A percentile compares a stretch with the other conserved stretches of the same genome.
Evolutionary conservation across 2,113 vertebrate species (phyloP).

Genomic region (Chamaetylas fuelleborni): DNA sequence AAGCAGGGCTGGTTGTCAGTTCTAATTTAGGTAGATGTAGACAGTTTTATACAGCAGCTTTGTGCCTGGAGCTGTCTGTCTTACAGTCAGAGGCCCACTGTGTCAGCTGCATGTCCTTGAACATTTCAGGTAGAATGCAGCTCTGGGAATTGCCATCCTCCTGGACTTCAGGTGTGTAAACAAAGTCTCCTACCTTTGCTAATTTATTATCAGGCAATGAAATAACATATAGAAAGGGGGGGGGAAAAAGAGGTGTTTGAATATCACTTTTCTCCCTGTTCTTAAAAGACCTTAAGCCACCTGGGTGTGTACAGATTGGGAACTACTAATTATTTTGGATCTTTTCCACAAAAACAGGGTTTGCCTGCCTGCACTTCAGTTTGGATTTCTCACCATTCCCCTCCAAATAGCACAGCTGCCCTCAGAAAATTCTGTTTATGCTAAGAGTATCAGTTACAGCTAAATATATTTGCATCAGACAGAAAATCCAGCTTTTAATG

Average conservation of each 20-base stretch:
- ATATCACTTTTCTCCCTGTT: neutral
- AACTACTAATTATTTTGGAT: neutral
- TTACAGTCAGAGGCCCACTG: conserved; percentile 69
- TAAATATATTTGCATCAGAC: neutral
- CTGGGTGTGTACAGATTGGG: neutral
- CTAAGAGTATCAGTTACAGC: neutral
- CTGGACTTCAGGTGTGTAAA: conserved; percentile 63
- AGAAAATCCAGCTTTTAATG: neutral
- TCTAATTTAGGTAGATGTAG: conserved; percentile 78
- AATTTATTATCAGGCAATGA: conserved; percentile 47
- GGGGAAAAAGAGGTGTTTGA: neutral
- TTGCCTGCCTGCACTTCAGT: neutral
- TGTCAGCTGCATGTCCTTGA: conserved; percentile 81
- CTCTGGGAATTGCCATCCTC: conserved; percentile 62
- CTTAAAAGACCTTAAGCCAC: neutral
- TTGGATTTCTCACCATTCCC: neutral
- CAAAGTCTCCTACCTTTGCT: conserved; percentile 36
- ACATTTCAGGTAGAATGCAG: conserved; percentile 73
- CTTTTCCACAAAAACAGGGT: neutral
- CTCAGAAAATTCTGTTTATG: neutral
- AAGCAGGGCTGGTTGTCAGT: conserved; percentile 76
- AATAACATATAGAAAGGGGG: neutral
- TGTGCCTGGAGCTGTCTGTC: conserved; percentile 80
- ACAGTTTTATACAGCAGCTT: conserved; percentile 72
- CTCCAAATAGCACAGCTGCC: neutral